Percentiles rank a stretch among this genome's conserved stretches.
These are phyloP conservation scores for Anabacerthia variegaticeps DNA, from an alignment of 2,797 vertebrate genomes.

Conservation along the genomic window DNA sequence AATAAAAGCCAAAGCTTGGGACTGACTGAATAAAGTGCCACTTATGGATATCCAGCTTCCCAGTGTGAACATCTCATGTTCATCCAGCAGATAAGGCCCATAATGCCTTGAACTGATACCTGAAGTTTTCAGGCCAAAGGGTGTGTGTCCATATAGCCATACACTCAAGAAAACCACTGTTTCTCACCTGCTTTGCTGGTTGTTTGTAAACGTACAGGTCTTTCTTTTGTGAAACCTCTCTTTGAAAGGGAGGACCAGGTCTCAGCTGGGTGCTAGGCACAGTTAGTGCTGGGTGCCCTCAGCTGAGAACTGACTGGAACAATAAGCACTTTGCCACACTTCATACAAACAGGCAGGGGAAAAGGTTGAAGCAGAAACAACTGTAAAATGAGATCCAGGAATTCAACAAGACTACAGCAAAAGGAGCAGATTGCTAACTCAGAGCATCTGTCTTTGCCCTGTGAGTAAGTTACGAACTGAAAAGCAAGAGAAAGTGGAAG, in stretches of 20 bases:
- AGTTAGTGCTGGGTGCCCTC: not conserved
- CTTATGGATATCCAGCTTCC: not conserved
- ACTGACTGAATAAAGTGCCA: not conserved
- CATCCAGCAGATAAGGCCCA: not conserved
- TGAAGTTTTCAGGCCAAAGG: not conserved
- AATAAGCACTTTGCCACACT: not conserved
- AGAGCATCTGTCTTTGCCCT: conserved; percentile 31
- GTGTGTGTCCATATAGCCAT: accelerated
- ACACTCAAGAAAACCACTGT: not conserved
- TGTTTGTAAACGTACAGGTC: not conserved
- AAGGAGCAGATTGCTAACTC: not conserved
- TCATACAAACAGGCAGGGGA: not conserved
- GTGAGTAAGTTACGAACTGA: conserved; percentile 47
- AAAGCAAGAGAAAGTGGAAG: conserved; percentile 65
- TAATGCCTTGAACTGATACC: not conserved
- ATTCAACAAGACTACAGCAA: not conserved
- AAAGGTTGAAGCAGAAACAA: not conserved
- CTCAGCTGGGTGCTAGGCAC: not conserved
- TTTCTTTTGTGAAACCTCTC: not conserved
- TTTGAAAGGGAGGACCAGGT: not conserved
- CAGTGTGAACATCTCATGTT: not conserved
- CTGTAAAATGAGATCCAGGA: conserved; percentile 40
- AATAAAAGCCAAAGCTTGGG: not conserved
- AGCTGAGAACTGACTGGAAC: not conserved
- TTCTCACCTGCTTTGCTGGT: not conserved